Evolutionary conservation across 2,888 invertebrate genomes (phyloP), one percentile per base, ranked within the genome.

Genomic region (Eupithecia vulgata): DNA sequence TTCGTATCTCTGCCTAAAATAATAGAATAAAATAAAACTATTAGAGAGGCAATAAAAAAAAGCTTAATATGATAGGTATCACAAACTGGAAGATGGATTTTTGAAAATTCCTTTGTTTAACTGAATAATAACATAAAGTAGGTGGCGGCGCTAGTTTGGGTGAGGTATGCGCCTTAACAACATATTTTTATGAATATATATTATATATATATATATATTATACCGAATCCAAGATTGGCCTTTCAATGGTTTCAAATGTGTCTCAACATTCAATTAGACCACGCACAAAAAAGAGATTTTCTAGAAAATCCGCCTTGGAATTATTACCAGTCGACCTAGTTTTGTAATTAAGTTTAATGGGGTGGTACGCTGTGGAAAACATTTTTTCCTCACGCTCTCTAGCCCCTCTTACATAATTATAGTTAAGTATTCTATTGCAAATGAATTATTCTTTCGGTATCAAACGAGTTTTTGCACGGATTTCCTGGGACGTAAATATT

Each of bases 291-390:
- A 71, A 74, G 70, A 74, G 62, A 74, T 75, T 80, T 78, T 66
- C 73, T 68, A 72, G 74, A 80, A 78, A 80, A 77, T 78, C 76
- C 76, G 76, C 74, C 72, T 76, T 75, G 73, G 76, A 78, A 77
- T 80, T 80, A 80, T 76, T 74, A 76, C 77, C 79, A 79, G 74
- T 77, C 78, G 80, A 78, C 80, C 80, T 78, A 79, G 73, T 80
- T 80, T 78, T 72, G 76, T 80, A 80, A 80, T 80, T 80, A 77
- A 80, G 76, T 79, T 76, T 77, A 79, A 79, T 80, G 78, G 76
- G 76, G 73, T 76, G 75, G 76, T 73, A 71, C 76, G 68, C 25
- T 12, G 72, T 75, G 71, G 76, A 74, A 79, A 76, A 79, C 73
- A 72, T 71, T 76, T 77, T 77, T 79, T 76, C 37, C 67, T n/a